Evolutionary conservation across 2,888 invertebrate species (phyloP), one percentile per base, ranked within the genome.

Genomic region (Drosophila tripunctata): DNA sequence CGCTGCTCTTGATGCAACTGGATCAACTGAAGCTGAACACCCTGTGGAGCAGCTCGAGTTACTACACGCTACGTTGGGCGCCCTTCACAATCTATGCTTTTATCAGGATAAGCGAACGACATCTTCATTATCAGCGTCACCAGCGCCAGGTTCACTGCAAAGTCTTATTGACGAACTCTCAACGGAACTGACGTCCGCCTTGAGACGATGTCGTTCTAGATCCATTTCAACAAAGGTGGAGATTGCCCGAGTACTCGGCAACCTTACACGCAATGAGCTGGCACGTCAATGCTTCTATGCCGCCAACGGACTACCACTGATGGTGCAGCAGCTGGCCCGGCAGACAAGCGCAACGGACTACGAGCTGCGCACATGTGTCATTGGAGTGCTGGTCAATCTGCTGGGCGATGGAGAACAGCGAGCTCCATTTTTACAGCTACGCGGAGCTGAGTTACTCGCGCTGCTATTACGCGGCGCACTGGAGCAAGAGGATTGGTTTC

Each of bases 11-110:
- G 76, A 80, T 4, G 33, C 21, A 5, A 1, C 14, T 5, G 12
- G 12, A 43, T 6, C 15, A 43, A 17, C 5, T 10, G 31, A 7
- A 0, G 55, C 1, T 2, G 27, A 36, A 66, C 57, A 90, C 75
- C 92, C 92, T 67, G 64, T 79, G 51, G 93, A 93, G 74, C 93
- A 93, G 73, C 95, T 95, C 78, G 96, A 97, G 89, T 90, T 97
- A 40, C 93, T 96, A 2, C 93, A 96, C 64, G 96, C 96, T 4
- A 94, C 95, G 10, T 91, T 97, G 41, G 96, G 96, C 6, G 96
- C 97, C 0, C 92, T 97, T 65, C 97, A 97, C 91, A 97, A 97
- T 91, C 92, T 97, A 52, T 96, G 96, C 2, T 97, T 94, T 91
- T 96, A 96, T 90, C 92, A 92, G 76, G 90, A 90, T 76, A 92